These are phyloP conservation scores for Listronotus bonariensis DNA, from an alignment of 1,140 invertebrate genomes.

Conservation along the genomic window DNA sequence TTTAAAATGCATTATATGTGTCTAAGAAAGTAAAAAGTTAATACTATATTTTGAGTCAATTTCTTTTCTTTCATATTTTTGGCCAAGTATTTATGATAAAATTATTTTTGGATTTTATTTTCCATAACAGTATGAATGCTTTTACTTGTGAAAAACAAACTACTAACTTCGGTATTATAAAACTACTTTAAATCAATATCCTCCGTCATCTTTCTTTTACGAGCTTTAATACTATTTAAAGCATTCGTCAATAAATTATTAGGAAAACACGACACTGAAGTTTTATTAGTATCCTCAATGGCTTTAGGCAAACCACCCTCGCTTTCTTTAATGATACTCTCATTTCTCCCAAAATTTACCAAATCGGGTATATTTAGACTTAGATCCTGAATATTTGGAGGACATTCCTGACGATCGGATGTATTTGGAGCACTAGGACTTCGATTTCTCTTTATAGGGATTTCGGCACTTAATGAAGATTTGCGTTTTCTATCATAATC, in stretches of 20 bases:
- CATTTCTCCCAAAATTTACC: constrained; percentile 17
- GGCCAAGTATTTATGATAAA: too few species aligned
- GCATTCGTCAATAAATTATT: constrained; percentile 38
- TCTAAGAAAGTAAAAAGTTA: too few species aligned
- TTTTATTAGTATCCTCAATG: constrained; percentile 4
- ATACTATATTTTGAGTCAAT: too few species aligned
- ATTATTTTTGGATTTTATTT: too few species aligned
- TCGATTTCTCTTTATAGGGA: constrained; percentile 44
- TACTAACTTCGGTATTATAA: not conserved
- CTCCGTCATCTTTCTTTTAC: constrained; percentile 47
- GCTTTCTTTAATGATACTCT: not conserved
- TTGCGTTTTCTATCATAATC: constrained; percentile 52
- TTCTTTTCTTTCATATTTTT: too few species aligned
- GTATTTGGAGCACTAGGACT: constrained; percentile 1
- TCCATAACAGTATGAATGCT: too few species aligned
- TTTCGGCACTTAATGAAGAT: constrained; percentile 35
- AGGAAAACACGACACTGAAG: constrained; percentile 22
- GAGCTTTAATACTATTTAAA: constrained; percentile 34
- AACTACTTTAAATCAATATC: constrained; percentile 45
- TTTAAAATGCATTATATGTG: too few species aligned
- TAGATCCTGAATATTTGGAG: constrained; percentile 17
- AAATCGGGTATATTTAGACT: constrained; percentile 26
- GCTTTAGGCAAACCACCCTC: not conserved
- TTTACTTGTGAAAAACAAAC: too few species aligned
- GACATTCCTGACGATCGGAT: not conserved